Conservation (phyloP, 2,113 vertebrate genomes). For the Phrynosoma platyrhinos region DNA sequence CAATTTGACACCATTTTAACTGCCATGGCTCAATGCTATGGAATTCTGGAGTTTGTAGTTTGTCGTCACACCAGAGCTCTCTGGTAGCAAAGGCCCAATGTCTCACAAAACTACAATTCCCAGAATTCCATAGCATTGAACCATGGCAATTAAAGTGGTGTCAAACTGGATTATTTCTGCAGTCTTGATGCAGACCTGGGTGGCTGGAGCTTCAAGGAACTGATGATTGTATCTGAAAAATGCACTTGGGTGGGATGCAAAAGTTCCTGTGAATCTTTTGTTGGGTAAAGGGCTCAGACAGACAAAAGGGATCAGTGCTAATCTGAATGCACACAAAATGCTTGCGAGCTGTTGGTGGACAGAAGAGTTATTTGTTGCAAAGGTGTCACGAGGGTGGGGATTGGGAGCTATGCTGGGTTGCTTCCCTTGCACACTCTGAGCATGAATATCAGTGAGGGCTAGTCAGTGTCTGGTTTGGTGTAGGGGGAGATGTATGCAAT, state of each 20-base stretch:
- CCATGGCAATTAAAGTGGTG: too few relatives aligned
- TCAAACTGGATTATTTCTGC: too few relatives aligned
- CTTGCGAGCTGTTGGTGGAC: background rate
- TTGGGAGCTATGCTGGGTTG: background rate
- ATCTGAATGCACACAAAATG: background rate
- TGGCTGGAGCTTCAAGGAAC: background rate
- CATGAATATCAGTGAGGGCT: background rate
- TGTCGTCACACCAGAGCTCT: too few relatives aligned
- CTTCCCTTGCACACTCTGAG: background rate
- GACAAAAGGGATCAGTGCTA: background rate
- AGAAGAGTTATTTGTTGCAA: background rate
- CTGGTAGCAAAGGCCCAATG: too few relatives aligned
- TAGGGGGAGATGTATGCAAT: too few relatives aligned
- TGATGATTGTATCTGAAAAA: too few relatives aligned
- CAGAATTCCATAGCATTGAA: too few relatives aligned
- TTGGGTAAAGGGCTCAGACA: background rate
- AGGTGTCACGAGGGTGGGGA: background rate
- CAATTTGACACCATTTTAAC: too few relatives aligned
- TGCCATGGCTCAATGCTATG: too few relatives aligned
- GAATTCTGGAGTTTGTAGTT: too few relatives aligned
- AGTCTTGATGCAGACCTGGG: background rate
- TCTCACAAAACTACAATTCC: too few relatives aligned
- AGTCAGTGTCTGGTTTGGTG: background rate
- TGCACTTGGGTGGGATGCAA: background rate
- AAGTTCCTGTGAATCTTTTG: background rate